These are phyloP conservation scores for Xanthia icteritia DNA, from an alignment of 2,888 invertebrate species.

Conservation along the genomic window DNA sequence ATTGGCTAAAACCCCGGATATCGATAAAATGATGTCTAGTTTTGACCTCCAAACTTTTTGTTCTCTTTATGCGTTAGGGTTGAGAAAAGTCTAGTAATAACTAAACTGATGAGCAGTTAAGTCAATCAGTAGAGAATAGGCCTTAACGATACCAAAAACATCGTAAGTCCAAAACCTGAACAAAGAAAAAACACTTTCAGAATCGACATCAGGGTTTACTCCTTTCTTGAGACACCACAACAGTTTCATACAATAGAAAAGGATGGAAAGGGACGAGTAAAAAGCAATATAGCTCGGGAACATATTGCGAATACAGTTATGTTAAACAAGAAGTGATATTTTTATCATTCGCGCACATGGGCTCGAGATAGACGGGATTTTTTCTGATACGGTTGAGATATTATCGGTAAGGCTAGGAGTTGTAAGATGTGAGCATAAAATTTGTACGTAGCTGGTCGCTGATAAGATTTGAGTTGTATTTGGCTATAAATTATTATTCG, in stretches of 20 bases:
- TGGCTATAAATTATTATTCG: neutral
- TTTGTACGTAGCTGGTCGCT: constrained; percentile 6
- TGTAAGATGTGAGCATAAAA: constrained; percentile 16
- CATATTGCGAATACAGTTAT: constrained; percentile 73
- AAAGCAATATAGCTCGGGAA: constrained; percentile 74
- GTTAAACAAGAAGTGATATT: constrained; percentile 68
- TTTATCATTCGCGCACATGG: constrained; percentile 66
- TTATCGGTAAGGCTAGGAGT: constrained; percentile 16
- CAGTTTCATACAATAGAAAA: constrained; percentile 65
- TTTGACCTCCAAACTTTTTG: neutral
- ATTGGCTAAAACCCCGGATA: neutral
- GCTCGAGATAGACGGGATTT: constrained; percentile 57
- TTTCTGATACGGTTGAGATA: constrained; percentile 41
- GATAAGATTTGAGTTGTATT: constrained; percentile 24
- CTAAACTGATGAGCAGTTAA: neutral
- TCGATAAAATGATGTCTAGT: neutral
- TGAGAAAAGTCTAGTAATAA: neutral
- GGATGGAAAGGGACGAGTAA: constrained; percentile 64
- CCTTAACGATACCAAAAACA: neutral
- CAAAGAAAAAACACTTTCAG: constrained; percentile 25
- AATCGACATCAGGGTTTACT: constrained; percentile 28
- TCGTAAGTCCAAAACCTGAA: neutral
- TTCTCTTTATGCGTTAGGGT: neutral
- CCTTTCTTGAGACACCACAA: constrained; percentile 24
- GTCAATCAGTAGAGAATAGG: neutral